Percentiles rank a stretch among this genome's conserved stretches.
phyloP scores from a whole-genome alignment of 2,888 invertebrate species.

The Hydrotaea diabolus region DNA sequence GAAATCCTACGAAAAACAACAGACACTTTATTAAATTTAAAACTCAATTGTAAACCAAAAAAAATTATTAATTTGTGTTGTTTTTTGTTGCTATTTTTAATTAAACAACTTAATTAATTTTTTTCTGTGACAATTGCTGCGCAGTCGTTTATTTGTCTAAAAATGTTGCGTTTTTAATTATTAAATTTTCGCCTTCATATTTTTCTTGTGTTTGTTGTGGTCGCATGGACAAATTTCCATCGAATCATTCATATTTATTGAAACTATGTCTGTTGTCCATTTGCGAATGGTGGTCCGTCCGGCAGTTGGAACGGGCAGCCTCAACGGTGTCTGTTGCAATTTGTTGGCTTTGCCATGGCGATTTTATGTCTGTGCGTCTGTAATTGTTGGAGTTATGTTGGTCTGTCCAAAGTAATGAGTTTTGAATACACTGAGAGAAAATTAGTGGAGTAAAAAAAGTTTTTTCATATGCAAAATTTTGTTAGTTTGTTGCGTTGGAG shows the following conservation, averaged over 20 bases:
- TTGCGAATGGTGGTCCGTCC: neutral
- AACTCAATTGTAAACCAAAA: conserved; percentile 11
- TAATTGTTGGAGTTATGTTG: conserved; percentile 25
- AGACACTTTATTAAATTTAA: neutral
- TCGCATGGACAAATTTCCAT: neutral
- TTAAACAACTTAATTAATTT: conserved; percentile 35
- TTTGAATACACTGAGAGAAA: neutral
- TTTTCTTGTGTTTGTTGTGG: conserved; percentile 1
- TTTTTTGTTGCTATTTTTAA: conserved; percentile 8
- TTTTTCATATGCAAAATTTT: too few relatives aligned
- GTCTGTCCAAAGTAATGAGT: neutral
- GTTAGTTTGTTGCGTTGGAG: too few relatives aligned
- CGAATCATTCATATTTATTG: conserved; percentile 19
- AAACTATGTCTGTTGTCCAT: neutral
- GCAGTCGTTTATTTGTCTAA: conserved; percentile 36
- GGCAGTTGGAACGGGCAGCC: too few relatives aligned
- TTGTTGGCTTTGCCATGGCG: neutral
- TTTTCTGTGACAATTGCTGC: conserved; percentile 1
- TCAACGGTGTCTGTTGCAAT: conserved; percentile 2
- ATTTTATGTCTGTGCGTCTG: neutral
- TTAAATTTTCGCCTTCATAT: conserved; percentile 18
- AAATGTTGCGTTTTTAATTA: conserved; percentile 45
- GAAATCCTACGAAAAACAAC: neutral
- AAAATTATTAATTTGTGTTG: conserved; percentile 31
- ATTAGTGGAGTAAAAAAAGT: neutral